Evolutionary conservation across 2,888 invertebrate species (phyloP).

Genomic region (Drosophila neonasuta): DNA sequence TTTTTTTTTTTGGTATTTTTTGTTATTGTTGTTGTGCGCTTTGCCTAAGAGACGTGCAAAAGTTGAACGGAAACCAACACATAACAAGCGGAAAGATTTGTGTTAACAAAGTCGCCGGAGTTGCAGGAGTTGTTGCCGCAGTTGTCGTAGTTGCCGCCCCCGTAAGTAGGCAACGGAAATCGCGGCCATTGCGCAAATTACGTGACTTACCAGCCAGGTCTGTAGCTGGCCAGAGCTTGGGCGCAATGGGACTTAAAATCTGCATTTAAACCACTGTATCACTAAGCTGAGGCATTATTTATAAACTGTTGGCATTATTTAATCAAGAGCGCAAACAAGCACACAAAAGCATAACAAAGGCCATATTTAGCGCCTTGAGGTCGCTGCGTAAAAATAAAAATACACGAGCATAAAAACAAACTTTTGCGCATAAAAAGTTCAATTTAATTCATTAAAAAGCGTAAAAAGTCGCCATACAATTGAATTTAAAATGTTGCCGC

Average conservation of each 20-base stretch:
- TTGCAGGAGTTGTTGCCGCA: slow-evolving; percentile 10
- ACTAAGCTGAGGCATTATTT: slow-evolving; percentile 69
- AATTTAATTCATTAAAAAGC: slow-evolving; percentile 76
- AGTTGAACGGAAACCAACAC: slow-evolving; percentile 66
- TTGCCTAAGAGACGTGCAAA: slow-evolving; percentile 46
- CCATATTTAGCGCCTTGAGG: slow-evolving; percentile 68
- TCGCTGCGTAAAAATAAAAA: slow-evolving; percentile 56
- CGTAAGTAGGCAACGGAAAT: slow-evolving; percentile 66
- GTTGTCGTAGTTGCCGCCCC: slow-evolving; percentile 12
- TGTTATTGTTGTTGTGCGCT: not conserved
- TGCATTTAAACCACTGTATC: slow-evolving; percentile 63
- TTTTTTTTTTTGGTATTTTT: slow-evolving; percentile 4
- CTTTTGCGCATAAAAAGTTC: slow-evolving; percentile 71
- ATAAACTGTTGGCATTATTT: slow-evolving; percentile 68
- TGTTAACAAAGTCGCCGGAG: slow-evolving; percentile 67
- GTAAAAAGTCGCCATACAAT: slow-evolving; percentile 66
- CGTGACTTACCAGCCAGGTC: slow-evolving; percentile 54
- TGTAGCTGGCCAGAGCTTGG: not conserved
- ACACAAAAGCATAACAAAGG: slow-evolving; percentile 35
- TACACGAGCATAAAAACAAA: slow-evolving; percentile 59
- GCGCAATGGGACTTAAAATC: slow-evolving; percentile 37
- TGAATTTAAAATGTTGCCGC: slow-evolving; percentile 76
- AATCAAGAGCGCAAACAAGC: slow-evolving; percentile 50
- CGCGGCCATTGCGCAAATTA: slow-evolving; percentile 71
- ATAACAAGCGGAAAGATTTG: slow-evolving; percentile 78